Base-by-base conservation (phyloP, 2,113 vertebrate genomes). In the Mus spicilegus region DNA sequence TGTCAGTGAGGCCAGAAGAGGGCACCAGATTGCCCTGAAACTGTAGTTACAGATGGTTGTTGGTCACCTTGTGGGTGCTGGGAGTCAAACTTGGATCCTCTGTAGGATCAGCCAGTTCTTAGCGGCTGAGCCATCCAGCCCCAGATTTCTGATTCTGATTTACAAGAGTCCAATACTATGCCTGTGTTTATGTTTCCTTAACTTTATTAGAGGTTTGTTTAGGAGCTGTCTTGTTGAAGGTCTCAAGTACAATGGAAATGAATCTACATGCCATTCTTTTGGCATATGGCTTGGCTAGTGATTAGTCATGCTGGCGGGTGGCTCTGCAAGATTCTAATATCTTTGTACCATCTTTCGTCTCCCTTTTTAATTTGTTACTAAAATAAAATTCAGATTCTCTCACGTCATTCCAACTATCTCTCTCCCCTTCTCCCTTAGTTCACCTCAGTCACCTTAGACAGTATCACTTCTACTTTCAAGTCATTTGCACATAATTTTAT, bases 261-360 rank as follows among this genome's bases (percentile, higher is more conserved):
- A 56, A 10, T 5, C 7, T 17, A 0, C 2, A 0, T 49, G 30
- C 33, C 6, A 30, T 56, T 77, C 19, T 19, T 5, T 30, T 30
- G n/a, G n/a, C 17, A 0, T 17, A 24, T 10, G 39, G n/a, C 14
- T 84, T 77, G 28, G 39, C 26, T 70, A 22, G 8, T 13, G 33
- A 4, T n/a, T 77, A 33, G 46, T 13, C 2, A 0, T 58, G 10
- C 28, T 17, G 28, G 30, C 4, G 36, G 49, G 17, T 61, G 67
- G 75, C 33, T 58, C 42, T 46, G 19, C 24, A 51, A 87, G 77
- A 7, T n/a, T 58, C 73, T 70, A 13, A 33, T n/a, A 28, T 24
- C 28, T 30, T 19, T 49, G 0, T 4, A 20, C 9, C 7, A 22
- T 49, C 24, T 46, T 61, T 58, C 36, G 14, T 70, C 36, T 69